Conservation (phyloP, 2,113 vertebrate genomes). For the Eleginops maclovinus region DNA sequence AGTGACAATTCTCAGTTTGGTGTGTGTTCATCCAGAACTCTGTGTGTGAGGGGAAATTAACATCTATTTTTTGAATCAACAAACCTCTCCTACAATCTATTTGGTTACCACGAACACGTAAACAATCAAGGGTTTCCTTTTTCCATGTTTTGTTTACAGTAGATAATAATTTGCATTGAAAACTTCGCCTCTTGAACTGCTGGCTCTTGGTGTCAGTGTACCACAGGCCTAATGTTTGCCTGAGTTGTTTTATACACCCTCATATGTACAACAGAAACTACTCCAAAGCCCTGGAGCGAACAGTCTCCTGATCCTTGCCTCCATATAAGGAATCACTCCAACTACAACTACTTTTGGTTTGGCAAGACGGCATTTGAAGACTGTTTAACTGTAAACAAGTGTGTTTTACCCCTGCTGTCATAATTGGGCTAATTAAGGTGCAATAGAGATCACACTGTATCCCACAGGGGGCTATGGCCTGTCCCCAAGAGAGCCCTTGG, state of each 20-base stretch:
- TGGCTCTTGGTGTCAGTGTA: constrained; percentile 21
- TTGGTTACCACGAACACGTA: too few species aligned
- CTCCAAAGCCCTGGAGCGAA: constrained; percentile 41
- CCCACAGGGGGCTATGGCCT: constrained; percentile 6
- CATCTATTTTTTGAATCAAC: background rate
- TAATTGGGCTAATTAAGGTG: constrained; percentile 39
- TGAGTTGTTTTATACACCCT: constrained; percentile 41
- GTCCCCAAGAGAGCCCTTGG: constrained; percentile 4
- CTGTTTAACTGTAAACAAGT: constrained; percentile 47
- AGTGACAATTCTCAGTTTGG: background rate
- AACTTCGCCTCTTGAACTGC: background rate
- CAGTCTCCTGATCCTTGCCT: constrained; percentile 44
- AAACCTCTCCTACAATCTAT: background rate
- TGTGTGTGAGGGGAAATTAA: background rate
- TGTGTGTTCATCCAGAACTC: background rate
- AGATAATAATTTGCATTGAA: constrained; percentile 17
- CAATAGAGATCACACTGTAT: constrained; percentile 16
- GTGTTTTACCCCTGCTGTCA: constrained; percentile 44
- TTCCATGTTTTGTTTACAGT: background rate
- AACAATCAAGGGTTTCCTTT: background rate
- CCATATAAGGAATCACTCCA: constrained; percentile 67
- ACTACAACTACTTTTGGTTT: constrained; percentile 35
- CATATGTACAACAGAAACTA: constrained; percentile 55
- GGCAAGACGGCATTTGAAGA: constrained; percentile 28
- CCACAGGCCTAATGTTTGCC: constrained; percentile 56